Evolutionary conservation across 2,113 vertebrate species (phyloP), one percentile per base, ranked within the genome.

Genomic region (Trinectes maculatus): DNA sequence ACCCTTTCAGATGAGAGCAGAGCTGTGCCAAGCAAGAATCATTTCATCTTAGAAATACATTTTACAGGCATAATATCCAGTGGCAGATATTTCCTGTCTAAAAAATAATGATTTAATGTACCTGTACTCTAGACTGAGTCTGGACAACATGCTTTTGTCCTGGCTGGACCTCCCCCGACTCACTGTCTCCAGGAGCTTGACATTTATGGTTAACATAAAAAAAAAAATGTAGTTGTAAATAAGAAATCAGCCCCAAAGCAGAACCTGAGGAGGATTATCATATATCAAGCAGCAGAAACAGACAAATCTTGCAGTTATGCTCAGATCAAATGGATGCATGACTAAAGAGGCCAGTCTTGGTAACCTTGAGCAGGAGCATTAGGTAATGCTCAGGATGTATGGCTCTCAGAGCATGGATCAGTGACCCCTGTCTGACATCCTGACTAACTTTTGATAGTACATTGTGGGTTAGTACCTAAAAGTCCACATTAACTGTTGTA

Each of bases 61-160:
- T 91, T 90, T 80, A 82, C 84, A 76, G 81, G 81, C 85, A 81
- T 86, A 87, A 87, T 80, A 77, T 86, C 73, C 83, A 83, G 59
- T 84, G 85, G 79, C 77, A 89, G 84, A 87, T 85, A 90, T 87
- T 91, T 91, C 88, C 88, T 90, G 88, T 81, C 80, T 89, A 75
- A 82, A 83, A 89, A 87, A 85, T 87, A 79, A 91, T 87, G 82
- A 89, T 89, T 87, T 84, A 91, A 87, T 79, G 62, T 82, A 88
- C 77, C 77, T 87, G 83, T 74, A 58, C 85, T 79, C 56, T 44
- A 83, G 85, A 81, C 85, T 42, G 64, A 83, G 84, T 70, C 81
- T 80, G 84, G 80, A 91, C 89, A 91, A 86, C 85, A 85, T 71
- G 77, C 87, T 90, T 90, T 90, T 91, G 89, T 91, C 80, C 85